Conservation (phyloP, 2,888 invertebrate species). For the Elaeidobius kamerunicus region DNA sequence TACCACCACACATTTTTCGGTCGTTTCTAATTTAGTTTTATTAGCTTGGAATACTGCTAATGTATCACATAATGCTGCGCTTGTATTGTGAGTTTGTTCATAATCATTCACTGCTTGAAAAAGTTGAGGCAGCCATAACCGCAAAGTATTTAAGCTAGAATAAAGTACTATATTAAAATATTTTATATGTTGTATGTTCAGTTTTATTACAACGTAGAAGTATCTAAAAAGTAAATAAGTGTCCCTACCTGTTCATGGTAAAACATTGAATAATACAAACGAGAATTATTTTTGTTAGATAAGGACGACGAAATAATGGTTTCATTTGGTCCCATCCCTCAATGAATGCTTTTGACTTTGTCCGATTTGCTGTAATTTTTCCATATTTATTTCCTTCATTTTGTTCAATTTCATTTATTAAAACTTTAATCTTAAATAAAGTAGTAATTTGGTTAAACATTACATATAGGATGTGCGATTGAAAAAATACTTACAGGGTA, state of each 20-base stretch:
- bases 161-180: conserved; percentile 1
- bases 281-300: conserved; percentile 58
- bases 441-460: background rate
- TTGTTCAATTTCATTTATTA: conserved; percentile 44
- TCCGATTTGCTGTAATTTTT: conserved; percentile 39
- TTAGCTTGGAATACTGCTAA: conserved; percentile 47
- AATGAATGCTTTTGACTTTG: conserved; percentile 52
- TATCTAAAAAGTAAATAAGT: background rate
- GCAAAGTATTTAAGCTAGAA: conserved; percentile 64
- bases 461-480: too few relatives aligned
- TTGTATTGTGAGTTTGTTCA: conserved; percentile 36
- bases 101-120: conserved; percentile 64
- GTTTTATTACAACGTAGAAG: background rate
- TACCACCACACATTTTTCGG: conserved; percentile 33
- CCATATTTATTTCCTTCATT: conserved; percentile 40
- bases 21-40: conserved; percentile 3
- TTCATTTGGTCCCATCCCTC: conserved; percentile 62
- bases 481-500: conserved; percentile 66
- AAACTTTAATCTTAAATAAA: conserved; percentile 43
- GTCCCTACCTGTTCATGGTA: conserved; percentile 60
- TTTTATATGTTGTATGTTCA: background rate
- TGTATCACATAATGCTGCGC: conserved; percentile 50
- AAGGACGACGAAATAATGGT: conserved; percentile 63
- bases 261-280: conserved; percentile 64
- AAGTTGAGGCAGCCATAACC: conserved; percentile 83